Evolutionary conservation across 2,113 vertebrate genomes (phyloP), one percentile per base, ranked within the genome.

Genomic region (Anarrhichthys ocellatus): DNA sequence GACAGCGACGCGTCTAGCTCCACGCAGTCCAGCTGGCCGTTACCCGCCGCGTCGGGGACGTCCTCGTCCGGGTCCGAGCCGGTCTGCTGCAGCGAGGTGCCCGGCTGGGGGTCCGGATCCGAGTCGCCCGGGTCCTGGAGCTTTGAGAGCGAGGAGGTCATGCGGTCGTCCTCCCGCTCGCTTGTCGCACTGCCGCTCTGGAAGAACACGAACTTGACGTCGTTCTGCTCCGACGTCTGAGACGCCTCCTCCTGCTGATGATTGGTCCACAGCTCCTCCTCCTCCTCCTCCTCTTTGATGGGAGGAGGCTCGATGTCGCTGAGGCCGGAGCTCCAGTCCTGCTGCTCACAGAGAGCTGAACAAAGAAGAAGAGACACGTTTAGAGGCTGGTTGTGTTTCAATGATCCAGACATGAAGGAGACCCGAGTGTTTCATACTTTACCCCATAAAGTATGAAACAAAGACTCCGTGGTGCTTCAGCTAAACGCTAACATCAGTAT

Each of bases 271-370:
- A 73, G 52, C 27, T 73, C 46, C 36, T 69, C 73, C 20, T 61
- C 76, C 24, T 75, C 71, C 6, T 76, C 81, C 44, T 90, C 89
- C 61, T 83, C 48, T 22, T 89, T 89, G 78, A 89, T 78, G 18
- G 29, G 63, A 29, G 78, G 56, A 10, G 70, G n/a, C 3, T 61
- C 32, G 0, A n/a, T 13, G 0, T 82, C 15, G 0, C 52, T 50
- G 29, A 76, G 32, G 9, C 24, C 1, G 36, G 69, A 22, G 67
- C 69, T 65, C 86, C 78, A 71, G 0, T 75, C 73, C 78, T 34
- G 82, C 73, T 70, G 71, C 67, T 83, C 82, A 0, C 24, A 32
- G 1, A 70, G 4, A 17, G 40, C 87, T 90, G 89, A 2, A 67
- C 14, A 75, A 52, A 2, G 36, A 2, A 46, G 14, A 52, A 4